Conservation (phyloP, 2,797 vertebrate species). For the Spea hammondii region DNA sequence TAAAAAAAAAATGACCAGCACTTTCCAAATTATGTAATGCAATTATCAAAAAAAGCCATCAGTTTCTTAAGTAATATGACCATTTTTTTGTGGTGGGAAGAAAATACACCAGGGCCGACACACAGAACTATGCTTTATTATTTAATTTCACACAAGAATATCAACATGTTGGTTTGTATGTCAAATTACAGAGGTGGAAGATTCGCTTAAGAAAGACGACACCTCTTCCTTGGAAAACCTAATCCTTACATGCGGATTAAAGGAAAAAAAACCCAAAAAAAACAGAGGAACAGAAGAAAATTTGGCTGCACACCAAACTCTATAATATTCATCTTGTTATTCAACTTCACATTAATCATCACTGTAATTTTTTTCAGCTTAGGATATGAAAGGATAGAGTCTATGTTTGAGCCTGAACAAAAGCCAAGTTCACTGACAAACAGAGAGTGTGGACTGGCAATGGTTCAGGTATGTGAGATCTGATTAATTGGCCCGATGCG, state of each 20-base stretch:
- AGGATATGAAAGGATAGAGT: conserved; percentile 60
- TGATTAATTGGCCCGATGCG: conserved; percentile 50
- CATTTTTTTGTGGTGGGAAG: no score
- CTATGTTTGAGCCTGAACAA: conserved; percentile 58
- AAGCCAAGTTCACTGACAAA: conserved; percentile 58
- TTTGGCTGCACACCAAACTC: conserved; percentile 46
- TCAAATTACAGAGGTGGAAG: conserved; percentile 12
- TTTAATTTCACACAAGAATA: not conserved
- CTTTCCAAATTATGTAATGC: not conserved
- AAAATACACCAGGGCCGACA: not conserved
- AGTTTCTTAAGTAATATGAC: not conserved
- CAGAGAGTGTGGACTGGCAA: conserved; percentile 43
- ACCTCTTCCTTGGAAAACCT: conserved; percentile 36
- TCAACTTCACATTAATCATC: conserved; percentile 53
- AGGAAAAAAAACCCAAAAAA: conserved; percentile 18
- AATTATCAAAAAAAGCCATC: not conserved
- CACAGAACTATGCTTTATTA: not conserved
- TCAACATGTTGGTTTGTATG: not conserved
- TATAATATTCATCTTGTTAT: conserved; percentile 51
- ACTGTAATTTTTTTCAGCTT: conserved; percentile 41
- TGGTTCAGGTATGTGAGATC: conserved; percentile 51
- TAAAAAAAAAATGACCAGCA: not conserved
- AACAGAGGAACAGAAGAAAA: conserved; percentile 37
- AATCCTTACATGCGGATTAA: conserved; percentile 33
- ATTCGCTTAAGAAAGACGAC: conserved; percentile 35